phyloP scores from a whole-genome alignment of 2,888 invertebrate species.

The Sympetrum striolatum region DNA sequence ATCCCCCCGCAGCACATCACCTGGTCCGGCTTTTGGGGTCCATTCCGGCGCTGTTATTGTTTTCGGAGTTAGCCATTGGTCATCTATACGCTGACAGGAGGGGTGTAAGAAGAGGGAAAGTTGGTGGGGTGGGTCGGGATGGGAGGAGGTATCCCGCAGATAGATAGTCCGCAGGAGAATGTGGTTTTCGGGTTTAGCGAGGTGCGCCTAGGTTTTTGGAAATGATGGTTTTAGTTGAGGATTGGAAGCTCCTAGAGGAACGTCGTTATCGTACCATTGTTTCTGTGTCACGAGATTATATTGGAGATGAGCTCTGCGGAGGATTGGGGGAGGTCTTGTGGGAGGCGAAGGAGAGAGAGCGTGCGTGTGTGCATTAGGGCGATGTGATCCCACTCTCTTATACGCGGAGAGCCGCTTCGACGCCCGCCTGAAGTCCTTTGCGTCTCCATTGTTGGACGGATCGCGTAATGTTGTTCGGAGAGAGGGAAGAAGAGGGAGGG shows the following conservation, averaged over 20 bases:
- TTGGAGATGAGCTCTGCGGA: background rate
- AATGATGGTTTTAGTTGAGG: slow-evolving; percentile 6
- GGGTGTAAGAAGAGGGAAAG: background rate
- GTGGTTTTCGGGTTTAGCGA: background rate
- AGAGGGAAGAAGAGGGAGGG: background rate
- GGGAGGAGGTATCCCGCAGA: background rate
- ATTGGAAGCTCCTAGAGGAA: background rate
- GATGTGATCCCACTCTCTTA: background rate
- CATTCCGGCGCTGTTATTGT: slow-evolving; percentile 29
- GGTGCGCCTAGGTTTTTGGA: background rate
- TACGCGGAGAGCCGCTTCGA: background rate
- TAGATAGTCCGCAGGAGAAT: slow-evolving; percentile 18
- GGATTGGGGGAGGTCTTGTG: background rate
- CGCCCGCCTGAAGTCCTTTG: background rate
- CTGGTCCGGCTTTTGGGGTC: background rate
- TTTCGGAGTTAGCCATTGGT: slow-evolving; percentile 33
- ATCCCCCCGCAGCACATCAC: background rate
- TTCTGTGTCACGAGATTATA: slow-evolving; percentile 36
- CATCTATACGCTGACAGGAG: slow-evolving; percentile 9
- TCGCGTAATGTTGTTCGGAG: background rate
- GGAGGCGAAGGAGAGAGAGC: background rate
- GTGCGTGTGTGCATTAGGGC: background rate
- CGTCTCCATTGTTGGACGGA: background rate
- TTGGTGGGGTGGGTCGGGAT: background rate
- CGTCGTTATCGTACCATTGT: slow-evolving; percentile 32